phyloP scores from a whole-genome alignment of 2,888 invertebrate genomes.

The Drosophila longiperda region DNA sequence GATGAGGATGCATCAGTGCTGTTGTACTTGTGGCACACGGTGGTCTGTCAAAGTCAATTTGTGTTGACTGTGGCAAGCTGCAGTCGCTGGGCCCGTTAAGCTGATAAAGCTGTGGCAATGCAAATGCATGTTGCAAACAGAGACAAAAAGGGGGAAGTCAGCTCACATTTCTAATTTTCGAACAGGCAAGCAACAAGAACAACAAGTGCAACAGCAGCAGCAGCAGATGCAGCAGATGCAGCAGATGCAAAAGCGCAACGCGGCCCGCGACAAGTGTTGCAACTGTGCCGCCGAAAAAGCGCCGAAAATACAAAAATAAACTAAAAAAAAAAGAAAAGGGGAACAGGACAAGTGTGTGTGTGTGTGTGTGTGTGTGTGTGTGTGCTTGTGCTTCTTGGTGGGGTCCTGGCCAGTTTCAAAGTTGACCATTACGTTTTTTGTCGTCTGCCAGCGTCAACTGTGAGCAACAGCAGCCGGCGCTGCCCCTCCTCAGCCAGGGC shows the following conservation, averaged over 20 bases:
- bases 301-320: slow-evolving; percentile 35
- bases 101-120: slow-evolving; percentile 38
- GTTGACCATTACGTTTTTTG: slow-evolving; percentile 37
- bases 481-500: slow-evolving; percentile 53
- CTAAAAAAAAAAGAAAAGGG: slow-evolving; percentile 2
- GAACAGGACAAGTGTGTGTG: slow-evolving; percentile 50
- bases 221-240: slow-evolving; percentile 5
- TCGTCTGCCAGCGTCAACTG: slow-evolving; percentile 33
- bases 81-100: slow-evolving; percentile 64
- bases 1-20: slow-evolving; percentile 6
- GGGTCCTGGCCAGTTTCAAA: slow-evolving; percentile 35
- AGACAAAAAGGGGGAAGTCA: background rate
- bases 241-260: slow-evolving; percentile 37
- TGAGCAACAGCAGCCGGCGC: slow-evolving; percentile 37
- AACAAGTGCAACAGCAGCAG: slow-evolving; percentile 6
- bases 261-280: slow-evolving; percentile 69
- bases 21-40: slow-evolving; percentile 52
- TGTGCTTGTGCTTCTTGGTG: slow-evolving; percentile 9
- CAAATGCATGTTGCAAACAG: background rate
- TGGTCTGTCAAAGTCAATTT: slow-evolving; percentile 75
- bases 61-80: slow-evolving; percentile 52
- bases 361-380: slow-evolving; percentile 3
- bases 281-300: slow-evolving; percentile 46
- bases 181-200: background rate
- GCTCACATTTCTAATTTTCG: slow-evolving; percentile 57